Conservation (phyloP, 2,113 vertebrate species). For the Propithecus coquereli region DNA sequence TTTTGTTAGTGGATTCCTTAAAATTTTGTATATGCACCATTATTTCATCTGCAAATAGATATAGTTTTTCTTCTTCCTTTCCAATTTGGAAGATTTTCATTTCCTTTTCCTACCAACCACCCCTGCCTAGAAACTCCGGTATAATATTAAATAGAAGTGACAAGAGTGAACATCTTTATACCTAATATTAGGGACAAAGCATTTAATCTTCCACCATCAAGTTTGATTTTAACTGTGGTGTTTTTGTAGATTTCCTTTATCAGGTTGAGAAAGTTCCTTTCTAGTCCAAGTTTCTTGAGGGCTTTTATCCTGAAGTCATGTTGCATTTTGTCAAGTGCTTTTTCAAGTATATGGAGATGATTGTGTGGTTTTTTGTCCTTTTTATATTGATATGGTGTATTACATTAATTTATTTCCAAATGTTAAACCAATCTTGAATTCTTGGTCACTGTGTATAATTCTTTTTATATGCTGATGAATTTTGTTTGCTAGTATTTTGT, state of each 20-base stretch:
- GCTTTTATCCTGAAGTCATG: background rate
- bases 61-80: background rate
- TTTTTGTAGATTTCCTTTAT: background rate
- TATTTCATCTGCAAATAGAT: background rate
- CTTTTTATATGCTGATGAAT: background rate
- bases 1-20: background rate
- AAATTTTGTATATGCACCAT: background rate
- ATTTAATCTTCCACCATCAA: background rate
- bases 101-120: background rate
- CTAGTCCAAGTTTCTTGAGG: background rate
- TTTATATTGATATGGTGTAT: background rate
- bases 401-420: background rate
- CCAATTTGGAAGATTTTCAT: background rate
- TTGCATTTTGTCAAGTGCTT: background rate
- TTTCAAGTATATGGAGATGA: background rate
- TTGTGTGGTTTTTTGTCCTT: background rate
- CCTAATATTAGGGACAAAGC: background rate
- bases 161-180: background rate
- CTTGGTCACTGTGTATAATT: background rate
- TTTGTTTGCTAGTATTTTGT: background rate
- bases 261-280: background rate
- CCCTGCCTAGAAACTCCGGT: background rate
- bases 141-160: background rate
- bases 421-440: background rate
- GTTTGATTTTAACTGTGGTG: background rate